Percentiles rank a stretch among this genome's conserved stretches.
These are phyloP conservation scores for Lepidurus arcticus DNA, from an alignment of 1,140 invertebrate genomes.

Conservation along the genomic window DNA sequence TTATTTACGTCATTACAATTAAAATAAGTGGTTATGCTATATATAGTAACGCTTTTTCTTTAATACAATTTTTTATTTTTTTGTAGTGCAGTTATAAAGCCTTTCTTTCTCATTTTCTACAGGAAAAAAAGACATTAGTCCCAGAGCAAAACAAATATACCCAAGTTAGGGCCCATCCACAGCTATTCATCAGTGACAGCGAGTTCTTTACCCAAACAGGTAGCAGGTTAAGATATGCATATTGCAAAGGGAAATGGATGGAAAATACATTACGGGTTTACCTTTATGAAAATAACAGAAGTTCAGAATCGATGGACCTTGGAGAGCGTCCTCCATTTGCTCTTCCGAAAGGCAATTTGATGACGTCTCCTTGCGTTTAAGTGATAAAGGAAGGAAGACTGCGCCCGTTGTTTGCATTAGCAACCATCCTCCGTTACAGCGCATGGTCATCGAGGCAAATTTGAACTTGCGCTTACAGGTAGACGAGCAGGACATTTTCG, in stretches of 20 bases:
- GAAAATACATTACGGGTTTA: neutral
- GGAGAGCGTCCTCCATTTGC: neutral
- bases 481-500: neutral
- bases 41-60: too few relatives aligned
- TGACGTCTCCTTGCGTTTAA: neutral
- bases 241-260: neutral
- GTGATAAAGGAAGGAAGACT: neutral
- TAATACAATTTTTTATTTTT: too few relatives aligned
- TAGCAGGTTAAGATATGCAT: too few relatives aligned
- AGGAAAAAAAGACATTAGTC: too few relatives aligned
- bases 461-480: neutral
- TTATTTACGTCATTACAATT: too few relatives aligned
- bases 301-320: neutral
- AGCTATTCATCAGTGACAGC: too few relatives aligned
- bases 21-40: too few relatives aligned
- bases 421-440: neutral
- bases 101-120: too few relatives aligned
- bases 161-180: too few relatives aligned
- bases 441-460: neutral
- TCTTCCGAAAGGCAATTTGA: neutral
- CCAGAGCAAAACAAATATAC: too few relatives aligned
- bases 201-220: too few relatives aligned
- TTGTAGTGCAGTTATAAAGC: too few relatives aligned
- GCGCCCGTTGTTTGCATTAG: neutral
- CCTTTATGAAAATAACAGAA: conserved; percentile 17